A percentile compares a stretch with the other conserved stretches of the same genome.
Evolutionary conservation across 2,113 vertebrate species (phyloP).

Genomic region (Phylloscopus trochiloides): DNA sequence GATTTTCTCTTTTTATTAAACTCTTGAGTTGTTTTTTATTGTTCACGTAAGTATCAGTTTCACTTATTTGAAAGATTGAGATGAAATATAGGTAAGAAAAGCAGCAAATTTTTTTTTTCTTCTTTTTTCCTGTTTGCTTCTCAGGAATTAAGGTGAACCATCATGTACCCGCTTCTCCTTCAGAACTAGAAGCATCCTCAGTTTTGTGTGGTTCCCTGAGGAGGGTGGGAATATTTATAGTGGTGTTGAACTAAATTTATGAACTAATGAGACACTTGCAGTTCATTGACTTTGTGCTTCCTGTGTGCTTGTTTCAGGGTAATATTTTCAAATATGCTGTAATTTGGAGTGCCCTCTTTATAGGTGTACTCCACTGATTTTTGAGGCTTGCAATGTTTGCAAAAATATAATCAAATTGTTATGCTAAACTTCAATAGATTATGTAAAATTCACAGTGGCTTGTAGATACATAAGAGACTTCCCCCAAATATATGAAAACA

Average conservation of each 20-base stretch:
- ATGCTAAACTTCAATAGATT: not conserved
- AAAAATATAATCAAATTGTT: not conserved
- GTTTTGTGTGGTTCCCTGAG: not conserved
- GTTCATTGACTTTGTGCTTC: not conserved
- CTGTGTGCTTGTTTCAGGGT: not conserved
- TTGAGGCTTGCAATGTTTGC: not conserved
- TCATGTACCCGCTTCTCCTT: not conserved
- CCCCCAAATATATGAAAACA: rapidly evolving
- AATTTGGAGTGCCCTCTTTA: not conserved
- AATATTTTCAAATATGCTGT: not conserved
- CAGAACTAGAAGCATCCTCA: not conserved
- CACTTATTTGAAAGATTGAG: not conserved
- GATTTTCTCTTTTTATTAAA: not conserved
- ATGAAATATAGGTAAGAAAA: not conserved
- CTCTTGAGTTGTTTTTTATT: not conserved
- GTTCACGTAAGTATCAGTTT: not conserved
- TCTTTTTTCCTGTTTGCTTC: not conserved
- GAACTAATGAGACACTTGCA: not conserved
- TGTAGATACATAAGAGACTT: not conserved
- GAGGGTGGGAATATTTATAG: not conserved
- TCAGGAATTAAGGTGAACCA: not conserved
- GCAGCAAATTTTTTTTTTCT: not conserved
- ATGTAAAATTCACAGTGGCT: not conserved
- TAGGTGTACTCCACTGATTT: not conserved
- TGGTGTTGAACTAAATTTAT: not conserved